Conservation (phyloP, 2,888 invertebrate genomes). For the Noctua janthe region DNA sequence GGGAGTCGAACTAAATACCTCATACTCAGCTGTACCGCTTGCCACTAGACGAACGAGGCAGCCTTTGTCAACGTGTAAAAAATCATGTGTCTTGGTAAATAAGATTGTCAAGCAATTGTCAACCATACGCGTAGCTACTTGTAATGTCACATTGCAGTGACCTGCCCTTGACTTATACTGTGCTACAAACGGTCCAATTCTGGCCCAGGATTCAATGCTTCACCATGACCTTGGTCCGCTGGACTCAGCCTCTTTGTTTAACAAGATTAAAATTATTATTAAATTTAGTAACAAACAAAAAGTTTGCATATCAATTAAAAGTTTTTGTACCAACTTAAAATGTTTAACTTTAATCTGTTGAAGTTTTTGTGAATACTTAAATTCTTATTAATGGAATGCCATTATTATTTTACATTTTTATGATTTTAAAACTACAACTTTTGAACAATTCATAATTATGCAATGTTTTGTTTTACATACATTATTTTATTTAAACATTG, state of each 20-base stretch:
- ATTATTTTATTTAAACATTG: not conserved
- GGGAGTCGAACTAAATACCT: not conserved
- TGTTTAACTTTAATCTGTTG: not conserved
- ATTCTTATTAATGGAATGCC: not conserved
- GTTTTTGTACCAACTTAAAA: not conserved
- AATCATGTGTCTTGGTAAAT: not conserved
- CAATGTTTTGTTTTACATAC: not conserved
- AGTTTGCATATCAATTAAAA: constrained; percentile 8
- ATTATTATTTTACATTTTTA: not conserved
- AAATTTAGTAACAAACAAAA: constrained; percentile 6
- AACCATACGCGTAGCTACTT: not conserved
- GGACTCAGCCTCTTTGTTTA: not conserved
- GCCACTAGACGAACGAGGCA: not conserved
- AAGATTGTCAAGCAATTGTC: not conserved
- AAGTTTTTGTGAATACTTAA: constrained; percentile 23
- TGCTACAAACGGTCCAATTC: not conserved
- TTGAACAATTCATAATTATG: not conserved
- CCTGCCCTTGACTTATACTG: too few relatives aligned
- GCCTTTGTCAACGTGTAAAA: not conserved
- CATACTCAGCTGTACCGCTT: not conserved
- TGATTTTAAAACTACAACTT: not conserved
- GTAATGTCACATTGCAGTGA: not conserved
- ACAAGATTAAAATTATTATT: not conserved
- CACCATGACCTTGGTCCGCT: not conserved
- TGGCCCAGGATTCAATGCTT: not conserved